Evolutionary conservation across 2,888 invertebrate species (phyloP).

Genomic region (Eupithecia subfuscata): DNA sequence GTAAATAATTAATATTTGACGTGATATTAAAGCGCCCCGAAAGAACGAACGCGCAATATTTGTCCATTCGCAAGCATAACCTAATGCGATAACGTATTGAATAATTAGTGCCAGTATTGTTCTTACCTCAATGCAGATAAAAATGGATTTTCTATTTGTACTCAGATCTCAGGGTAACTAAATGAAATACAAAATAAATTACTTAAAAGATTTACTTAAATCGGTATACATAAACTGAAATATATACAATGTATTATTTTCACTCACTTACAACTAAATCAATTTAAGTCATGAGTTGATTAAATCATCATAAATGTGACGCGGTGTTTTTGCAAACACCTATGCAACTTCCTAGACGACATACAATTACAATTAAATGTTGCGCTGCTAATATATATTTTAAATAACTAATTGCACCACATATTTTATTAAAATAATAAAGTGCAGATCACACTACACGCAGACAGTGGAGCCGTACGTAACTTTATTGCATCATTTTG

Average conservation of each 20-base stretch:
- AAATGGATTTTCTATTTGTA: constrained; percentile 17
- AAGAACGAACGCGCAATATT: constrained; percentile 30
- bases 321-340: constrained; percentile 69
- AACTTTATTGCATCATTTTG: constrained; percentile 33
- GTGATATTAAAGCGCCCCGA: constrained; percentile 41
- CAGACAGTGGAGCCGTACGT: constrained; percentile 44
- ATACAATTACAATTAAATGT: constrained; percentile 57
- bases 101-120: constrained; percentile 41
- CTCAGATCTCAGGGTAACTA: constrained; percentile 82
- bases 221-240: constrained; percentile 75
- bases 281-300: constrained; percentile 81
- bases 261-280: constrained; percentile 78
- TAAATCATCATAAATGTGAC: constrained; percentile 79
- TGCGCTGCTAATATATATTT: constrained; percentile 54
- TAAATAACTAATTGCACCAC: constrained; percentile 72
- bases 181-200: constrained; percentile 79
- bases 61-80: background rate
- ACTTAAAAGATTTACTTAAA: constrained; percentile 83
- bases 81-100: background rate
- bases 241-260: constrained; percentile 80
- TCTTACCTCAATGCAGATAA: constrained; percentile 40
- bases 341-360: constrained; percentile 65
- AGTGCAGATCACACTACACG: constrained; percentile 41
- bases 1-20: constrained; percentile 52
- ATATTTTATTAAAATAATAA: constrained; percentile 52